Percentiles rank a stretch among this genome's conserved stretches.
Evolutionary conservation across 2,888 invertebrate genomes (phyloP).

Genomic region (Lathronympha strigana): DNA sequence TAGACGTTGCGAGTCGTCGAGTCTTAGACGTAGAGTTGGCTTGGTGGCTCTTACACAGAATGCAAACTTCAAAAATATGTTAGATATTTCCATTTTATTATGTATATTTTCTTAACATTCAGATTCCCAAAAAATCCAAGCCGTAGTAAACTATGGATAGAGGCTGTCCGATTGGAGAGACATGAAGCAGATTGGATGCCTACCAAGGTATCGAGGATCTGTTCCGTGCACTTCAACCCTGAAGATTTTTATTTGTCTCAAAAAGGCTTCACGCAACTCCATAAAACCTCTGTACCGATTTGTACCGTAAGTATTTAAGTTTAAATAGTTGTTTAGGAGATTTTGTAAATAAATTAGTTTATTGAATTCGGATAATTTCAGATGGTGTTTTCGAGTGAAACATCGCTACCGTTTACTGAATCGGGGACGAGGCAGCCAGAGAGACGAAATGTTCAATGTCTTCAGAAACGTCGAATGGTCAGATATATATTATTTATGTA

Average conservation of each 20-base stretch:
- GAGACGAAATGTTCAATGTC: no score
- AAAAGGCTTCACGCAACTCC: neutral
- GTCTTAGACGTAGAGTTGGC: no score
- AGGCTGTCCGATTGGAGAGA: neutral
- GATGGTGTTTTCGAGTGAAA: no score
- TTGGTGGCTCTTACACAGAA: no score
- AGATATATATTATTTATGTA: no score
- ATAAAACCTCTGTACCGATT: neutral
- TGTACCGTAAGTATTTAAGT: slow-evolving; percentile 3
- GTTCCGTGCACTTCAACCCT: neutral
- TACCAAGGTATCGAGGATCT: neutral
- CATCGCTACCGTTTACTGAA: no score
- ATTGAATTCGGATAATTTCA: no score
- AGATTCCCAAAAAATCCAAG: neutral
- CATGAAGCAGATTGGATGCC: neutral
- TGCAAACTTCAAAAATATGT: neutral
- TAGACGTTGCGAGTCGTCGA: no score
- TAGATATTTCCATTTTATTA: neutral
- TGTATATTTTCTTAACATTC: neutral
- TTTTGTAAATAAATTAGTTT: no score
- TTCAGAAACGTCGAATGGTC: no score
- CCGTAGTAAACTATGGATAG: neutral
- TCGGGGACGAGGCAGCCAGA: no score
- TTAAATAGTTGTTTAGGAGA: no score
- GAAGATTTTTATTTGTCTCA: slow-evolving; percentile 1